A percentile compares a stretch with the other conserved stretches of the same genome.
These are phyloP conservation scores for Marasmarcha lunaedactyla DNA, from an alignment of 2,888 invertebrate species.

Conservation along the genomic window DNA sequence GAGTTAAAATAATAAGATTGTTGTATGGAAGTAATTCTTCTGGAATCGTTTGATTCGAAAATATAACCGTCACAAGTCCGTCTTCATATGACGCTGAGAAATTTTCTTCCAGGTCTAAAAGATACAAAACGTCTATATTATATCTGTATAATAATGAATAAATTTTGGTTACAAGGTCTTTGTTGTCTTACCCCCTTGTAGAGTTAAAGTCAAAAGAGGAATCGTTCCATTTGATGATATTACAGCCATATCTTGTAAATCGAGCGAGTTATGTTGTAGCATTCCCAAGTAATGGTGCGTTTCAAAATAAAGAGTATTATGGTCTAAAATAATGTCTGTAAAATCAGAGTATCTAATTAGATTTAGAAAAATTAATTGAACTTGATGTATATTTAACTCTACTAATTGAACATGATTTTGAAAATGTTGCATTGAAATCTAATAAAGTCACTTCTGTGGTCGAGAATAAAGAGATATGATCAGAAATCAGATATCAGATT, in stretches of 20 bases:
- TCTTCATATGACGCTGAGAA: conserved; percentile 13
- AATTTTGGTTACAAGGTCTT: too few species aligned
- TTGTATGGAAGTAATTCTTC: conserved; percentile 20
- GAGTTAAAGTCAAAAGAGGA: conserved; percentile 12
- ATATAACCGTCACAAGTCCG: too few species aligned
- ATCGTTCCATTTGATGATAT: conserved; percentile 20
- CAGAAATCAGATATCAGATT: too few species aligned
- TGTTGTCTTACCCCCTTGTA: conserved; percentile 20
- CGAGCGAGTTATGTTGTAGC: conserved; percentile 15
- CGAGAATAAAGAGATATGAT: too few species aligned
- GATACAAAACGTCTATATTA: not conserved
- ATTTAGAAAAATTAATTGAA: too few species aligned
- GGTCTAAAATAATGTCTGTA: too few species aligned
- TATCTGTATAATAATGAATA: not conserved
- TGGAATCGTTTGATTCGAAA: too few species aligned
- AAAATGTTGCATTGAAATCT: too few species aligned
- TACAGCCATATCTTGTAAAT: conserved; percentile 21
- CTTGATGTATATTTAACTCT: too few species aligned
- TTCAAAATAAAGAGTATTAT: conserved; percentile 22
- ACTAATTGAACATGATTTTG: too few species aligned
- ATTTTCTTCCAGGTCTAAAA: conserved; percentile 11
- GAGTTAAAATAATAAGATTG: conserved; percentile 19
- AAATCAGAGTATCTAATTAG: too few species aligned
- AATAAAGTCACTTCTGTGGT: too few species aligned
- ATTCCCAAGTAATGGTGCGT: conserved; percentile 21